phyloP scores from a whole-genome alignment of 2,888 invertebrate genomes.

The Xestoiulus laeticollis region DNA sequence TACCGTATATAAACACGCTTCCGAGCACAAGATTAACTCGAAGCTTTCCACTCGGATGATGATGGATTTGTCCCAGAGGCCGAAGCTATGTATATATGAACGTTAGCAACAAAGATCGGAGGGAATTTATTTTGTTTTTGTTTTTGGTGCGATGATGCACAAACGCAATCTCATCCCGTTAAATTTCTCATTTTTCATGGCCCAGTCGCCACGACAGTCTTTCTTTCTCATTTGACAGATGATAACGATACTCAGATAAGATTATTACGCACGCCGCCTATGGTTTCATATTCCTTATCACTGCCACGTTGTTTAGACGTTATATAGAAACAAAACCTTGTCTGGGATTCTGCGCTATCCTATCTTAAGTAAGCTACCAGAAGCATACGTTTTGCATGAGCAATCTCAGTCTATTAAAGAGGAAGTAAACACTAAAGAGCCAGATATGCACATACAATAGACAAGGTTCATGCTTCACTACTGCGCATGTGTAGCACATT shows the following conservation, averaged over 20 bases:
- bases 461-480: neutral
- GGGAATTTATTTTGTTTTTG: conserved; percentile 37
- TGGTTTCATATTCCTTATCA: conserved; percentile 34
- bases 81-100: neutral
- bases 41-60: conserved; percentile 36
- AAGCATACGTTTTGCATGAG: neutral
- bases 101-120: too few relatives aligned
- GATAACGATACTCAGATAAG: conserved; percentile 29
- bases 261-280: conserved; percentile 29
- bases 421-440: neutral
- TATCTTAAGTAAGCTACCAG: neutral
- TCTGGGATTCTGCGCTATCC: neutral
- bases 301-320: neutral
- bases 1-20: conserved; percentile 7
- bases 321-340: neutral
- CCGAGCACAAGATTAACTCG: conserved; percentile 21
- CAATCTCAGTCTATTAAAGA: neutral
- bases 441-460: too few relatives aligned
- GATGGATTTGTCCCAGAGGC: conserved; percentile 37
- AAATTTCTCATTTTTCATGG: conserved; percentile 37
- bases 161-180: conserved; percentile 37
- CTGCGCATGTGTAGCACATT: too few relatives aligned
- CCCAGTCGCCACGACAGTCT: conserved; percentile 17
- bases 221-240: conserved; percentile 37
- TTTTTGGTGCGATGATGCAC: conserved; percentile 34